Evolutionary conservation across 1,140 invertebrate genomes (phyloP).

Genomic region (Cephus cinctus): DNA sequence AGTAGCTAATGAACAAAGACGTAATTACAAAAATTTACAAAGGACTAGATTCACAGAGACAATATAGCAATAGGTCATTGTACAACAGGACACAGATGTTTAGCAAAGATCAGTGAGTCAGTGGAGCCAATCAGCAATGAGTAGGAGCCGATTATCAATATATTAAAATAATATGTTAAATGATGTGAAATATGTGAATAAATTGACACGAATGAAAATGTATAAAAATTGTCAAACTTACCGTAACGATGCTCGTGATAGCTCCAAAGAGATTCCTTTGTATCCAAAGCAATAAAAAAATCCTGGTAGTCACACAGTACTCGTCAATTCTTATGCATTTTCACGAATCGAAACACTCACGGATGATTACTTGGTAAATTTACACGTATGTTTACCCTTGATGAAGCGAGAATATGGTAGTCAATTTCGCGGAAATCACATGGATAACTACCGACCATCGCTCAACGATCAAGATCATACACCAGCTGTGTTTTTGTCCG

Average conservation of each 20-base stretch:
- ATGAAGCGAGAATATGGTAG: conserved; percentile 19
- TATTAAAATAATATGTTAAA: too few species aligned
- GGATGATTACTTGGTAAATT: conserved; percentile 1
- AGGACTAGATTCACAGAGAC: too few species aligned
- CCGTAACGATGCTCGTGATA: conserved; percentile 22
- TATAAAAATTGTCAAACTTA: not conserved
- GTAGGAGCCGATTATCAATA: too few species aligned
- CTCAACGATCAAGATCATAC: conserved; percentile 27
- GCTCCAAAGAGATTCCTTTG: conserved; percentile 26
- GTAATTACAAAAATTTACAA: too few species aligned
- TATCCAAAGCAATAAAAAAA: conserved; percentile 28
- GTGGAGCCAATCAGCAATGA: not conserved
- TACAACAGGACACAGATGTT: not conserved
- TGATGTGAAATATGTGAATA: too few species aligned
- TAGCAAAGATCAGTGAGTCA: not conserved
- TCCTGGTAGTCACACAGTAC: conserved; percentile 27
- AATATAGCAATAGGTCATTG: too few species aligned
- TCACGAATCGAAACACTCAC: not conserved
- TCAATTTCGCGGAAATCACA: conserved; percentile 30
- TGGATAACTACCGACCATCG: conserved; percentile 27
- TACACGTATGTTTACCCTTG: conserved; percentile 16
- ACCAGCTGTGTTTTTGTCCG: conserved; percentile 41
- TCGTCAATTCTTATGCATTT: conserved; percentile 7
- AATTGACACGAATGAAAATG: not conserved
- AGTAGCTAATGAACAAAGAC: too few species aligned